Evolutionary conservation across 2,113 vertebrate species (phyloP).

Genomic region (Dunckerocampus dactyliophorus): DNA sequence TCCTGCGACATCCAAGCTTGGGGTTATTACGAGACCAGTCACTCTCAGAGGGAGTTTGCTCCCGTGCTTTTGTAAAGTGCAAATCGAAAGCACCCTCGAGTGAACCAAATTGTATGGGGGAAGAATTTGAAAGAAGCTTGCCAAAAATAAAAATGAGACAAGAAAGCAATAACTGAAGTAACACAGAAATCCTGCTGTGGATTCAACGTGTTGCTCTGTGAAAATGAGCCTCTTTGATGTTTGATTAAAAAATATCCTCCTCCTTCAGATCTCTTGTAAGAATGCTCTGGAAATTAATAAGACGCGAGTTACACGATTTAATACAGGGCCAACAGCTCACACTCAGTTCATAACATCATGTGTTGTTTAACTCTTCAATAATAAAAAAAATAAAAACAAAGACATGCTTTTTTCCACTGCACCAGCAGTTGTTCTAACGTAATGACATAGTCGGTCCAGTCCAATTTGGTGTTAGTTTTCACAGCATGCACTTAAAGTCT

Average conservation of each 20-base stretch:
- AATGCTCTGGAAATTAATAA: slow-evolving; percentile 53
- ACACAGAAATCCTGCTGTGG: slow-evolving; percentile 42
- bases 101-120: slow-evolving; percentile 25
- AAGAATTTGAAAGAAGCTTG: slow-evolving; percentile 38
- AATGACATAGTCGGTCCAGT: slow-evolving; percentile 7
- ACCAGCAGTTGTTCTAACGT: slow-evolving; percentile 12
- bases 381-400: slow-evolving; percentile 14
- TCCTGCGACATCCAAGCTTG: slow-evolving; percentile 44
- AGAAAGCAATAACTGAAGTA: slow-evolving; percentile 58
- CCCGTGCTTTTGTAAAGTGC: slow-evolving; percentile 35
- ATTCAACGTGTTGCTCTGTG: slow-evolving; percentile 41
- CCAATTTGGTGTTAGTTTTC: slow-evolving; percentile 15
- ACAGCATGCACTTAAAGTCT: background rate
- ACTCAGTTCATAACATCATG: slow-evolving; percentile 1
- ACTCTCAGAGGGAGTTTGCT: slow-evolving; percentile 37
- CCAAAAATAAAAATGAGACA: slow-evolving; percentile 45
- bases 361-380: background rate
- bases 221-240: slow-evolving; percentile 65
- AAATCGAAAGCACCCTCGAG: slow-evolving; percentile 51
- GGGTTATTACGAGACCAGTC: slow-evolving; percentile 44
- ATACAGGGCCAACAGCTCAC: slow-evolving; percentile 20
- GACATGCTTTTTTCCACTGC: background rate
- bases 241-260: slow-evolving; percentile 58
- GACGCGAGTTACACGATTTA: slow-evolving; percentile 46
- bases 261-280: slow-evolving; percentile 38